Percentiles rank a stretch among this genome's conserved stretches.
Evolutionary conservation across 1,140 invertebrate genomes (phyloP).

Genomic region (Macrotrachela quadricornifera): DNA sequence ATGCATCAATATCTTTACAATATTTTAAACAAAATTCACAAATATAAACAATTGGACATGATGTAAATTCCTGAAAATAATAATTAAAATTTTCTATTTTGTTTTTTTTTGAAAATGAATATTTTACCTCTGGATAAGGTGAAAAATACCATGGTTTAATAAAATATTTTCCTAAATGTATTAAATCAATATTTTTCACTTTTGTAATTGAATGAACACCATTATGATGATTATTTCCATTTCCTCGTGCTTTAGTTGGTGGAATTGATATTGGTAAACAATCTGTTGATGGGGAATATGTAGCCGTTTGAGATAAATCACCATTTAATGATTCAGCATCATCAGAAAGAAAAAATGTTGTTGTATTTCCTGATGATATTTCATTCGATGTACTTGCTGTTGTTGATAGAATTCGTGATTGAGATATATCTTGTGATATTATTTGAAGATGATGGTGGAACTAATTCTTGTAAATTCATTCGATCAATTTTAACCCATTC

Average conservation of each 20-base stretch:
- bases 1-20: conserved; percentile 40
- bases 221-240: no score
- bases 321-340: no score
- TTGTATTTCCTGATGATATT: no score
- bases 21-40: conserved; percentile 95
- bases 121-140: conserved; percentile 72
- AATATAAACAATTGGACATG: conserved; percentile 61
- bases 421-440: no score
- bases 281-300: no score
- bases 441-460: no score
- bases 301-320: no score
- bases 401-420: no score
- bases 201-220: conserved; percentile 48
- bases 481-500: conserved; percentile 86
- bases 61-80: not conserved
- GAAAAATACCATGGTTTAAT: conserved; percentile 98
- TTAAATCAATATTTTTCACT: conserved; percentile 93
- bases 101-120: conserved; percentile 7
- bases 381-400: no score
- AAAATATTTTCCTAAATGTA: conserved; percentile 68
- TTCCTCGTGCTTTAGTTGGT: no score
- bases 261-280: no score
- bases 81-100: not conserved
- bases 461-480: conserved; percentile 46
- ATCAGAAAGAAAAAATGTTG: no score